Percentiles rank a stretch among this genome's conserved stretches.
Evolutionary conservation across 2,888 invertebrate genomes (phyloP).

Genomic region (Nezara viridula): DNA sequence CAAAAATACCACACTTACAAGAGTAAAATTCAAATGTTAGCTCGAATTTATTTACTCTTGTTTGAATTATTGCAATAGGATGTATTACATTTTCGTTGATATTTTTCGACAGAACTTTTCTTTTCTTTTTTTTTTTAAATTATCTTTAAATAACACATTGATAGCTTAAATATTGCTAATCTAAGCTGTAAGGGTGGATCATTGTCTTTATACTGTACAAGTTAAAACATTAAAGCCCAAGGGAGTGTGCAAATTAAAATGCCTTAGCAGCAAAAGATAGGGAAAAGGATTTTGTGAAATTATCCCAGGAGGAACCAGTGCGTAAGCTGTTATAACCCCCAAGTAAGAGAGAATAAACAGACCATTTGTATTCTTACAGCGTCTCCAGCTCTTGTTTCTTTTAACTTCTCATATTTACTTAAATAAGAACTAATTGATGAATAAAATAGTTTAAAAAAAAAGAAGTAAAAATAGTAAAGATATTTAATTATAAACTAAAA

Average conservation of each 20-base stretch:
- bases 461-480: not conserved
- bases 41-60: too few species aligned
- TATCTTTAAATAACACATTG: too few species aligned
- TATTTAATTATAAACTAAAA: too few species aligned
- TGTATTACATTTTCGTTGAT: too few species aligned
- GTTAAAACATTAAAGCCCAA: not conserved
- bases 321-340: constrained; percentile 29
- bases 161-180: too few species aligned
- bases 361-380: not conserved
- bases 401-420: not conserved
- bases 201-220: not conserved
- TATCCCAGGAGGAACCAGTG: constrained; percentile 9
- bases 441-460: not conserved
- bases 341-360: constrained; percentile 12
- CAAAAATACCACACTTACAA: too few species aligned
- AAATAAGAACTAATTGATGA: not conserved
- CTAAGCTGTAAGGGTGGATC: not conserved
- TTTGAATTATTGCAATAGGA: too few species aligned
- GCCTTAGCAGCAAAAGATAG: constrained; percentile 2
- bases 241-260: not conserved
- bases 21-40: too few species aligned
- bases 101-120: too few species aligned
- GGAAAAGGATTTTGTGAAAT: constrained; percentile 5
- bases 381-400: not conserved
- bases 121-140: too few species aligned